phyloP scores from a whole-genome alignment of 2,113 vertebrate species.

The Lepidothrix coronata region DNA sequence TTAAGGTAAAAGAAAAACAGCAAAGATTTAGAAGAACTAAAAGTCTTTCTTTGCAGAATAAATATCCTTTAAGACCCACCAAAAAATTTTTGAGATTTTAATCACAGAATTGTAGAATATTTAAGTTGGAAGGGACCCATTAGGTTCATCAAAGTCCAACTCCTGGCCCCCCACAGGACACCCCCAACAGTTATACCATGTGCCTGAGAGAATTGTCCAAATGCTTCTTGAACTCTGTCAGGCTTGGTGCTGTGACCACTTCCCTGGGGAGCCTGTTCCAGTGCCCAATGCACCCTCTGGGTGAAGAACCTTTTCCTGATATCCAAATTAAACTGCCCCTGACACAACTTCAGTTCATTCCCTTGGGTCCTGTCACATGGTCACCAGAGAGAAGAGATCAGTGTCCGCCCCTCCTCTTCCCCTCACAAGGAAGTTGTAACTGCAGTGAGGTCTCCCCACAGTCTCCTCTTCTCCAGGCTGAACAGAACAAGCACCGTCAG shows the following conservation, averaged over 20 bases:
- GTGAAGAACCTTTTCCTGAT: background rate
- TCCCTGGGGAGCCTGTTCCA: background rate
- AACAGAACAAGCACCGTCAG: background rate
- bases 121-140: background rate
- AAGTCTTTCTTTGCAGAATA: background rate
- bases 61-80: background rate
- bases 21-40: background rate
- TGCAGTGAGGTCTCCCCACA: background rate
- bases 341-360: background rate
- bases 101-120: background rate
- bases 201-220: background rate
- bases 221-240: accelerated
- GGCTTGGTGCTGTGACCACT: background rate
- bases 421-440: accelerated
- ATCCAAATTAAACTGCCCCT: background rate
- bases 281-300: accelerated
- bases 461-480: background rate
- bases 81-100: background rate
- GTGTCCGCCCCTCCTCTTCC: background rate
- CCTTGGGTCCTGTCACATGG: accelerated
- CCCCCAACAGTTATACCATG: background rate
- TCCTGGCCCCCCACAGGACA: background rate
- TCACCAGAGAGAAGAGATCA: background rate
- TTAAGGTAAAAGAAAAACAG: background rate
- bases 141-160: background rate